Percentiles rank a stretch among this genome's conserved stretches.
Evolutionary conservation across 1,140 invertebrate genomes (phyloP).

Genomic region (Drosophila kurseongensis): DNA sequence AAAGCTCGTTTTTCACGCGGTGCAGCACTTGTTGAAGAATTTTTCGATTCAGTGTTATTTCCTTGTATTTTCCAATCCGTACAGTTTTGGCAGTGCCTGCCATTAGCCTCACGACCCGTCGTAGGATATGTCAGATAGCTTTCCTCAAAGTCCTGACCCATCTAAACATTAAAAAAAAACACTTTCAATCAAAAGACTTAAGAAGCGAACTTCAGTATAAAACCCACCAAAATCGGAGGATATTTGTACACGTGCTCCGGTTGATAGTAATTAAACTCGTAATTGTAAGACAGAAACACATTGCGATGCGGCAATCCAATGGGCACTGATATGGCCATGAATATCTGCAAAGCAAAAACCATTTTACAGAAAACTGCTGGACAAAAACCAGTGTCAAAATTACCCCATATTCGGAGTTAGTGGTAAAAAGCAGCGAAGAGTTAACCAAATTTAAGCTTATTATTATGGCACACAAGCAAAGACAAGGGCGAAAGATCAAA

Average conservation of each 20-base stretch:
- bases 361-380: not conserved
- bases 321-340: constrained; percentile 89
- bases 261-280: constrained; percentile 89
- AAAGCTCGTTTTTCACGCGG: constrained; percentile 38
- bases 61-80: constrained; percentile 17
- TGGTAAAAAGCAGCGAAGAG: constrained; percentile 21
- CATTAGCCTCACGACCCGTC: constrained; percentile 11
- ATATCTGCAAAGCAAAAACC: constrained; percentile 82
- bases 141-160: constrained; percentile 58
- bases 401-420: constrained; percentile 48
- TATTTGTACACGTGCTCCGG: constrained; percentile 70
- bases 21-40: not conserved
- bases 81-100: constrained; percentile 47
- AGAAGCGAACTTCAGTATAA: not conserved
- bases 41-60: not conserved
- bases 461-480: constrained; percentile 20
- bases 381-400: not conserved
- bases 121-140: constrained; percentile 68
- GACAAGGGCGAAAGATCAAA: constrained; percentile 1
- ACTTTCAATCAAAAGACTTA: constrained; percentile 15
- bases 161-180: constrained; percentile 16
- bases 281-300: constrained; percentile 90
- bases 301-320: constrained; percentile 89
- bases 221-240: constrained; percentile 70
- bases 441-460: constrained; percentile 1